phyloP scores from a whole-genome alignment of 2,113 vertebrate genomes.

The Serinus canaria region DNA sequence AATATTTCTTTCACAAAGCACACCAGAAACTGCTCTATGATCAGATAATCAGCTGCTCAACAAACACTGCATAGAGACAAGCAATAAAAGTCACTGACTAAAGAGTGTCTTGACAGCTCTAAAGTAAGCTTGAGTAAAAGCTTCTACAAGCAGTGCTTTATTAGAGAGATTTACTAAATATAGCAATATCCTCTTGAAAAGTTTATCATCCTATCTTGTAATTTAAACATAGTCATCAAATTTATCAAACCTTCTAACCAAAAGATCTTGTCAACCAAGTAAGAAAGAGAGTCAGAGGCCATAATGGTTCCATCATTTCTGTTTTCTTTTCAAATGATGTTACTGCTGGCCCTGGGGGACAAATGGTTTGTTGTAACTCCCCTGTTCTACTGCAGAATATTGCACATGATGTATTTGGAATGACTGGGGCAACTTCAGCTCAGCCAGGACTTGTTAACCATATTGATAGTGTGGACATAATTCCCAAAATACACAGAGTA shows the following conservation, averaged over 20 bases:
- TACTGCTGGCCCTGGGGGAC: background rate
- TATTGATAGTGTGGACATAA: background rate
- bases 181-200: background rate
- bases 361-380: background rate
- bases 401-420: background rate
- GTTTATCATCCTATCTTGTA: background rate
- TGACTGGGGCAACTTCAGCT: background rate
- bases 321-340: background rate
- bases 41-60: conserved; percentile 30
- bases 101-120: conserved; percentile 2
- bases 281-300: background rate
- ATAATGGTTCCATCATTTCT: background rate
- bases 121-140: conserved; percentile 29
- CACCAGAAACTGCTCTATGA: background rate
- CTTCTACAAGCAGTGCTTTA: background rate
- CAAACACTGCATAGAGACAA: background rate
- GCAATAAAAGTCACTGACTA: conserved; percentile 20
- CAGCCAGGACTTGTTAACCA: background rate
- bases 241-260: background rate
- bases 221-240: background rate
- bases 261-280: background rate
- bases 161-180: background rate
- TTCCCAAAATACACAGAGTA: background rate
- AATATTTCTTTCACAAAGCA: background rate
- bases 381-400: background rate